Evolutionary conservation across 2,113 vertebrate species (phyloP), one percentile per base, ranked within the genome.

Genomic region (Rallus limicola): DNA sequence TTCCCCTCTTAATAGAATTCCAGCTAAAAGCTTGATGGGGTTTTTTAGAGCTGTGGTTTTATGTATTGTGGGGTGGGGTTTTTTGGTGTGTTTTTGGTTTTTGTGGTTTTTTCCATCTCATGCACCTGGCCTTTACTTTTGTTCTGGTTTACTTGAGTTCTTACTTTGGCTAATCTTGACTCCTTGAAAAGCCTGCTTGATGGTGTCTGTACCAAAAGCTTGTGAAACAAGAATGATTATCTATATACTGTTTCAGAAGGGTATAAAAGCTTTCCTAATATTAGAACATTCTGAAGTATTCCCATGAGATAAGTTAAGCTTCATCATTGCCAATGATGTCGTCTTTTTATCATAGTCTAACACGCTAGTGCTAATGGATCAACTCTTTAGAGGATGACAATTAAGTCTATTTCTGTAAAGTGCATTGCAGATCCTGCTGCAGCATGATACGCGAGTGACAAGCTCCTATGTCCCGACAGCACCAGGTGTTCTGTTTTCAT

Each of bases 321-420:
- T 90, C 68, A 78, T 60, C 76, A 63, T 90, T 95, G 67, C 55
- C 31, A 80, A 2, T 29, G 28, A 77, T 59, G 56, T 83, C 80
- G 81, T 46, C 64, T 90, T 92, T 95, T 92, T 69, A 63, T 89
- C 84, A 18, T 64, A 64, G 72, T 53, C 64, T 86, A 53, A 28
- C 33, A 82, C 0, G 0, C 2, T 38, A 60, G 62, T 92, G 76
- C 65, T 88, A 96, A 96, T 92, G 88, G 92, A 96, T 90, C 64
- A 55, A 9, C 53, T 90, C 79, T 78, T 74, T 4, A 38, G 75
- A 77, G 82, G 42, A 64, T 77, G 38, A 65, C 75, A 86, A 68
- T 95, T 95, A 93, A 86, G 88, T 94, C 82, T 79, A 15, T 94
- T 90, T 79, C 76, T 88, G 71, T 20, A 40, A 42, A 95, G 59